Percentiles rank a stretch among this genome's conserved stretches.
Evolutionary conservation across 2,797 vertebrate genomes (phyloP).

Genomic region (Limnodromus scolopaceus): DNA sequence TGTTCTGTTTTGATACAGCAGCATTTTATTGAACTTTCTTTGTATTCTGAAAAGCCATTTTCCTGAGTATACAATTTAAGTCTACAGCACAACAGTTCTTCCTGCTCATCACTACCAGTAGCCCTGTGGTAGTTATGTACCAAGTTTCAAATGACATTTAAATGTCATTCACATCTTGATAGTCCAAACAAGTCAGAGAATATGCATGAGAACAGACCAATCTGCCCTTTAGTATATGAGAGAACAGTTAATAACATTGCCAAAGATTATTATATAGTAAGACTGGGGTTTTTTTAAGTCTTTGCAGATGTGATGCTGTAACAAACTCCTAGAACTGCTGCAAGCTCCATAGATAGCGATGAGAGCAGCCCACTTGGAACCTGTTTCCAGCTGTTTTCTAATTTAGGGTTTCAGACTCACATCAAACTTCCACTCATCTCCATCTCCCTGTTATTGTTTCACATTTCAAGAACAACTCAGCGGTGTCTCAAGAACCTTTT

Average conservation of each 20-base stretch:
- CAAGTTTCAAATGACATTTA: neutral
- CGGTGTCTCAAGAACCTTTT: neutral
- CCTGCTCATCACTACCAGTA: neutral
- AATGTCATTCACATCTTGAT: neutral
- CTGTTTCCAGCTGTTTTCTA: neutral
- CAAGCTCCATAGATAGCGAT: neutral
- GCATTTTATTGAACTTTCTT: neutral
- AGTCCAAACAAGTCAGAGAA: neutral
- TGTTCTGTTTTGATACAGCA: neutral
- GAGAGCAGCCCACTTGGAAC: neutral
- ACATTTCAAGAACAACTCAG: neutral
- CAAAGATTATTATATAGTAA: neutral
- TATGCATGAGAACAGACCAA: rapidly evolving
- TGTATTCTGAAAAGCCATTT: neutral
- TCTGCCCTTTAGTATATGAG: neutral
- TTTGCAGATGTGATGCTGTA: rapidly evolving
- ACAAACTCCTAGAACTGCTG: neutral
- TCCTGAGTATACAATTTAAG: rapidly evolving
- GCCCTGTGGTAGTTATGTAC: rapidly evolving
- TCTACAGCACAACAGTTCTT: neutral
- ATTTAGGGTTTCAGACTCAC: neutral
- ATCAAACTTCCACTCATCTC: neutral
- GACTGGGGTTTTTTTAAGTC: neutral
- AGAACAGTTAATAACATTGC: neutral
- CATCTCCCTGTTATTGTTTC: neutral